Base-by-base conservation (phyloP, 1,140 invertebrate species). In the Lysiphlebus fabarum region DNA sequence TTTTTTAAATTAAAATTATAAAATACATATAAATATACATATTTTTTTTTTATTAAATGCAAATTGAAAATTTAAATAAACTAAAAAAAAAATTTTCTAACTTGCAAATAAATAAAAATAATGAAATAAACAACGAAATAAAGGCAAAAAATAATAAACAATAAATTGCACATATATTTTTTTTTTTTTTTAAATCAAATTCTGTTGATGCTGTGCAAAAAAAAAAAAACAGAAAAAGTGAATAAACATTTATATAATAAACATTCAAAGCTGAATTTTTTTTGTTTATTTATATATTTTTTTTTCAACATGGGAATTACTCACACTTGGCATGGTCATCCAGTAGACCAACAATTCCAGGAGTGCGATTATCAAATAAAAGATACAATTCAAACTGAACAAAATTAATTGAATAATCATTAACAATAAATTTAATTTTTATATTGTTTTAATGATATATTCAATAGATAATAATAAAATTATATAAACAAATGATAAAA, bases 341-440 rank as follows among this genome's bases (percentile, higher is more conserved):
- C 75, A 75, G 73, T 69, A 63, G 76, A 77, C 72, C 75, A 76
- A 79, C 72, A 76, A 77, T 76, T 77, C 75, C 76, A 72, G 70
- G 69, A 75, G 75, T 78, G 73, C 75, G 70, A 75, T 76, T 72
- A n/a, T n/a, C n/a, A 70, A 59, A 67, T 58, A 59, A 65, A 67
- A 59, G 42, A 61, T 38, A 63, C 58, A 61, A 51, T 49, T 47
- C 44, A 49, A n/a, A 49, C 47, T n/a, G 26, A 17, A 17, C 33
- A 17, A 49, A 49, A 49, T 10, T 34, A 49, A 34, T 49, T 26
- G 17, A 26, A 26, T 26, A 2, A 4, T 1, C 17, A 26, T 26
- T 26, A 1, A 26, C 0, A 26, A 26, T 1, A 26, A 26, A 26
- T 26, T 26, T 26, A 1, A 1, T 49, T 9, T 49, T 26, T n/a